Percentiles rank a stretch among this genome's conserved stretches.
These are phyloP conservation scores for Onchidella celtica DNA, from an alignment of 2,888 invertebrate species.

Conservation along the genomic window DNA sequence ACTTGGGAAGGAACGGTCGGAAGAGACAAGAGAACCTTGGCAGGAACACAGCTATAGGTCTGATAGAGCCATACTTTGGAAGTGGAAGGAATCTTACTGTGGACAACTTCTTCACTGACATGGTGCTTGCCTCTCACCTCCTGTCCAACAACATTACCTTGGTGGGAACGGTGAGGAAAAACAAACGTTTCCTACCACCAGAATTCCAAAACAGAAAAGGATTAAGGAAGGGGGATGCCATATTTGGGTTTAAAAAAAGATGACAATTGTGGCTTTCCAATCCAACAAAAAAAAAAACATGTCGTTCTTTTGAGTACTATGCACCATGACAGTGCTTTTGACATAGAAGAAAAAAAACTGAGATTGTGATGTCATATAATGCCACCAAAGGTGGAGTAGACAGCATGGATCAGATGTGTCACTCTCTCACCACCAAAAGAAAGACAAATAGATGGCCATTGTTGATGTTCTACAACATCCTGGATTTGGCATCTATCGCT, in stretches of 20 bases:
- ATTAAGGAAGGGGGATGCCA: neutral
- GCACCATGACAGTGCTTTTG: neutral
- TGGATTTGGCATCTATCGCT: constrained; percentile 57
- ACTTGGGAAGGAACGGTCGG: neutral
- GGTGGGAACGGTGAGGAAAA: constrained; percentile 22
- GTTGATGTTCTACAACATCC: constrained; percentile 49
- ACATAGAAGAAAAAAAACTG: neutral
- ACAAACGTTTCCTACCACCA: constrained; percentile 10
- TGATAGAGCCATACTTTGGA: constrained; percentile 21
- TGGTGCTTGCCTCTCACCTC: neutral
- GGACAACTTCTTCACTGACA: constrained; percentile 38
- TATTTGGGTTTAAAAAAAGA: neutral
- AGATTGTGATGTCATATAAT: constrained; percentile 30
- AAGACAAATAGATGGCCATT: constrained; percentile 35
- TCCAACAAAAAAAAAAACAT: constrained; percentile 9
- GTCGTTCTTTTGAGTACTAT: constrained; percentile 11
- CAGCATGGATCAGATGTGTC: constrained; percentile 32
- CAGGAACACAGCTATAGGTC: neutral
- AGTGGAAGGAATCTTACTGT: constrained; percentile 32
- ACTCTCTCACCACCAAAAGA: constrained; percentile 23
- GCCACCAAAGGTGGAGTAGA: constrained; percentile 33
- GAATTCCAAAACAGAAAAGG: neutral
- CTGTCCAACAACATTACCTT: constrained; percentile 1
- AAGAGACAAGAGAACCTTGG: neutral
- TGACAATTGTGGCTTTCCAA: neutral